Base-by-base conservation (phyloP, 1,140 invertebrate genomes). In the Dendrolimus kikuchii region DNA sequence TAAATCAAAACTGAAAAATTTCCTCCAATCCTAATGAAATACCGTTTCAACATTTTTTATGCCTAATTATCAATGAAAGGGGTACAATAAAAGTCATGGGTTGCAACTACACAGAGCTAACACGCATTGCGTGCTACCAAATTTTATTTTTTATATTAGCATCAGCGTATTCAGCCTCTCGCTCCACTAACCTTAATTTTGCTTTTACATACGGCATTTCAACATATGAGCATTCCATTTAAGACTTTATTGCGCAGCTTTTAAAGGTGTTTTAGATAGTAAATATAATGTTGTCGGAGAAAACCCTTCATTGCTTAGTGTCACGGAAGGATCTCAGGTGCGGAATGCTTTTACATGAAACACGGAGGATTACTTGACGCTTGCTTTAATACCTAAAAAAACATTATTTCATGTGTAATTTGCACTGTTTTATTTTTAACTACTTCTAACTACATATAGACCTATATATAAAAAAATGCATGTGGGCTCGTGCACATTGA, bases 321-420 rank as follows among this genome's bases (percentile, higher is more conserved):
- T 77, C 76, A 75, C 74, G 74, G 55, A 66, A 74, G 58, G 68
- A 73, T 67, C 65, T 67, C 71, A 74, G 73, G 75, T 74, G 73
- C 68, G 67, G 68, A 72, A 74, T 68, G 68, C 66, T 71, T 74
- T 71, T 62, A 67, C 72, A 72, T 66, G 64, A 55, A 72, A 68
- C 67, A 65, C 70, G 68, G 61, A 57, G 67, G 60, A 72, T 66
- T 68, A 61, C 61, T 75, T 69, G 66, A 71, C 64, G 66, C 68
- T 68, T 65, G 56, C 53, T 62, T 66, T 62, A 65, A 60, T 65
- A 55, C 57, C 60, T 58, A 58, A 69, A 69, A 55, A 66, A 69
- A 64, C 64, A 62, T 60, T 60, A 64, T 55, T 51, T 62, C 53
- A 51, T 23, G 7, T 6, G 51, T 10, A 51, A 50, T 36, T 45